These are phyloP conservation scores for Alaudala cheleensis DNA, from an alignment of 2,113 vertebrate genomes.

Conservation along the genomic window DNA sequence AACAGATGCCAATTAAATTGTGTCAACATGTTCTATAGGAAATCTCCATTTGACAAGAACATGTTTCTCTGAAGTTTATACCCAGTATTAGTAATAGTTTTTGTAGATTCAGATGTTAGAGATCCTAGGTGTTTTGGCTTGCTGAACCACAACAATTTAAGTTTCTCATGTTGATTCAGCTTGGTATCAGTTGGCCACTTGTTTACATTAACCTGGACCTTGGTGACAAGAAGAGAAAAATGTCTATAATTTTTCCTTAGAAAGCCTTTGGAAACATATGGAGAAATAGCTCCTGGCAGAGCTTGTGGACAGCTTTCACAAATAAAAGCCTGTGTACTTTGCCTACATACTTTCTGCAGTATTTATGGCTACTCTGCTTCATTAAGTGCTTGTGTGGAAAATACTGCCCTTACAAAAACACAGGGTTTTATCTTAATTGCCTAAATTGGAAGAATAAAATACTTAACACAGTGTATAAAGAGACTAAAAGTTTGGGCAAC, in stretches of 20 bases:
- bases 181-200: neutral
- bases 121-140: neutral
- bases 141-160: neutral
- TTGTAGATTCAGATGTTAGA: neutral
- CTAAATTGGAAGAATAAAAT: neutral
- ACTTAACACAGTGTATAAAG: neutral
- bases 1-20: slow-evolving; percentile 2
- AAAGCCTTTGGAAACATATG: neutral
- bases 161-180: slow-evolving; percentile 25
- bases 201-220: neutral
- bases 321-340: neutral
- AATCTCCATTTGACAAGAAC: slow-evolving; percentile 9
- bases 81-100: neutral
- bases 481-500: neutral
- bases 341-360: neutral
- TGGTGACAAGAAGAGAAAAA: neutral
- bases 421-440: slow-evolving; percentile 10
- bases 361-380: neutral
- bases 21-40: neutral
- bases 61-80: neutral
- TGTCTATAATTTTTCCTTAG: neutral
- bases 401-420: neutral
- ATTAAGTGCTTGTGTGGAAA: slow-evolving; percentile 7
- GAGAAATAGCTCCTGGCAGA: neutral
- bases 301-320: neutral